These are phyloP conservation scores for Heterodera filipjevi DNA, from an alignment of 2,888 invertebrate genomes.

Conservation along the genomic window DNA sequence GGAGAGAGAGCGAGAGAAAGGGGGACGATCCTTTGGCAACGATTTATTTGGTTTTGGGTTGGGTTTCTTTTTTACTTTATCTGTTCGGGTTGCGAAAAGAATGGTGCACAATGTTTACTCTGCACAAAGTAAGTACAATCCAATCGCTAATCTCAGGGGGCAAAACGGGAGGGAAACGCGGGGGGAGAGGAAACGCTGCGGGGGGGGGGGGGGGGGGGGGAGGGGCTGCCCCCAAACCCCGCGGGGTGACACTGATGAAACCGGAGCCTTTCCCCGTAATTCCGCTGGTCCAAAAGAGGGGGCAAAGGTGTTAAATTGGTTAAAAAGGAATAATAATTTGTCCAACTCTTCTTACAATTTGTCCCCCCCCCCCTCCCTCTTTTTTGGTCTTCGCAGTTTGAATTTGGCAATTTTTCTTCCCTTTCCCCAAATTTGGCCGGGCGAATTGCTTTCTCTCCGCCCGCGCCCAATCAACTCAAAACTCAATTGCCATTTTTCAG, in stretches of 20 bases:
- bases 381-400: not conserved
- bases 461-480: slow-evolving; percentile 2
- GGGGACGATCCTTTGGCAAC: not conserved
- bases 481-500: slow-evolving; percentile 4
- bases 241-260: too few relatives aligned
- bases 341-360: too few relatives aligned
- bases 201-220: not conserved
- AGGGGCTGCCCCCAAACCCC: too few relatives aligned
- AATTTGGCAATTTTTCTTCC: slow-evolving; percentile 3
- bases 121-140: not conserved
- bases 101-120: not conserved
- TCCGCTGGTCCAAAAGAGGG: too few relatives aligned
- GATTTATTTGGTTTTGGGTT: too few relatives aligned
- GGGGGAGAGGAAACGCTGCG: not conserved
- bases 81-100: not conserved
- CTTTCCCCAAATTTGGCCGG: not conserved
- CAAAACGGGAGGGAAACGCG: not conserved
- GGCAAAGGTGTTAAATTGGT: not conserved
- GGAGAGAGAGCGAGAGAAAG: too few relatives aligned
- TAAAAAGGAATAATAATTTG: not conserved
- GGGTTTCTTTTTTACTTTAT: too few relatives aligned
- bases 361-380: not conserved
- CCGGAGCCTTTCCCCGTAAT: not conserved
- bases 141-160: not conserved
- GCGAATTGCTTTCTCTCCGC: not conserved